Conservation (phyloP, 2,888 invertebrate species). For the Amphipyra tragopoginis region DNA sequence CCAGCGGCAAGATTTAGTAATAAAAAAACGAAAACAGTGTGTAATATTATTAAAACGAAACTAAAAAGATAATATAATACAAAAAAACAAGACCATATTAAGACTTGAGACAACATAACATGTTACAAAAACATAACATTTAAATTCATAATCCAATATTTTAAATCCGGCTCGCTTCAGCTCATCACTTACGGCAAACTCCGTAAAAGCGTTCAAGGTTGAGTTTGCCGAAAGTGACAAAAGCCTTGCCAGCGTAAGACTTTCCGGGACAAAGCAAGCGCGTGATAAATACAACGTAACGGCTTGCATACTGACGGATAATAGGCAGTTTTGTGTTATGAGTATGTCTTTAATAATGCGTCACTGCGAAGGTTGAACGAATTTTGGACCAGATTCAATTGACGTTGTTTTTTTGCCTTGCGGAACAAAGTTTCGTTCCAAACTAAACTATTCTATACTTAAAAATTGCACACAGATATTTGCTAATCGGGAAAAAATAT, state of each 20-base stretch:
- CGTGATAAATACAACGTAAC: conserved; percentile 19
- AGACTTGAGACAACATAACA: no score
- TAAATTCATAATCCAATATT: background rate
- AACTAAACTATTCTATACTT: no score
- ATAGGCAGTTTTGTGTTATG: conserved; percentile 5
- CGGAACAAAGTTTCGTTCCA: background rate
- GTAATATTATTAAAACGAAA: no score
- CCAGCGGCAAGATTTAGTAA: no score
- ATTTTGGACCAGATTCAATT: conserved; percentile 19
- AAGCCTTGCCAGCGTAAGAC: conserved; percentile 67
- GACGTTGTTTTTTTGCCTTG: background rate
- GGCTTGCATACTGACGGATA: background rate
- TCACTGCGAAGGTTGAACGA: conserved; percentile 14
- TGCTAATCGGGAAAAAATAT: no score
- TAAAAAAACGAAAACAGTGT: no score
- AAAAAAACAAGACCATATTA: no score
- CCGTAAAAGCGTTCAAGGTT: conserved; percentile 76
- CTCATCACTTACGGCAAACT: conserved; percentile 54
- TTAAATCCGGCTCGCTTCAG: conserved; percentile 29
- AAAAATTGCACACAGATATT: no score
- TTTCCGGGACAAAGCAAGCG: conserved; percentile 49
- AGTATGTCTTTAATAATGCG: conserved; percentile 7
- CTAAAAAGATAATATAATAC: no score
- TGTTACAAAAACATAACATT: background rate
- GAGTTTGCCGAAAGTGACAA: conserved; percentile 74